Evolutionary conservation across 2,113 vertebrate species (phyloP).

Genomic region (Osmerus eperlanus): DNA sequence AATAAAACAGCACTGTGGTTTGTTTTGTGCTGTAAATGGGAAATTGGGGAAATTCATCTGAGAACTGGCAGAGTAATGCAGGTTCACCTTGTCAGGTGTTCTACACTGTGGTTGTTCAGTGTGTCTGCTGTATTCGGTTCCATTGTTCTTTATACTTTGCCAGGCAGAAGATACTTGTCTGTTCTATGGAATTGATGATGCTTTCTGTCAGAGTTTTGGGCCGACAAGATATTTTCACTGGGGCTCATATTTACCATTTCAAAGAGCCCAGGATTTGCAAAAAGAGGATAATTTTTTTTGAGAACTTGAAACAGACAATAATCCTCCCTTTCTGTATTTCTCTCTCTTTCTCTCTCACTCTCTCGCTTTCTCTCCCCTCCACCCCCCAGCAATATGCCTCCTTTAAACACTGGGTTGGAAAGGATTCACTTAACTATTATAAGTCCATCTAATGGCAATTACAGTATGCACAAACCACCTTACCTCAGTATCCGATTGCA

Average conservation of each 20-base stretch:
- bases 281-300: neutral
- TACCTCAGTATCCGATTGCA: no score
- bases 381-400: neutral
- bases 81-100: slow-evolving; percentile 1
- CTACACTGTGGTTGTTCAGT: slow-evolving; percentile 12
- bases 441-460: no score
- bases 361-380: neutral
- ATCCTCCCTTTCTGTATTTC: neutral
- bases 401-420: no score
- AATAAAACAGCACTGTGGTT: no score
- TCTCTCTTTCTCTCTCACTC: neutral
- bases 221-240: slow-evolving; percentile 23
- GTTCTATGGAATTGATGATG: neutral
- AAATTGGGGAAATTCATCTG: no score
- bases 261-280: slow-evolving; percentile 25
- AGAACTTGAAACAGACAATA: neutral
- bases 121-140: slow-evolving; percentile 3
- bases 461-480: no score
- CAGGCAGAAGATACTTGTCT: slow-evolving; percentile 13
- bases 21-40: no score
- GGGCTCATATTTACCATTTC: slow-evolving; percentile 43
- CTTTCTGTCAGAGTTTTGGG: neutral
- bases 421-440: no score
- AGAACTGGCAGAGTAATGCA: neutral
- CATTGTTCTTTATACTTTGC: neutral